A percentile compares a stretch with the other conserved stretches of the same genome.
phyloP scores from a whole-genome alignment of 1,140 invertebrate species.

The Drosophila repleta region DNA sequence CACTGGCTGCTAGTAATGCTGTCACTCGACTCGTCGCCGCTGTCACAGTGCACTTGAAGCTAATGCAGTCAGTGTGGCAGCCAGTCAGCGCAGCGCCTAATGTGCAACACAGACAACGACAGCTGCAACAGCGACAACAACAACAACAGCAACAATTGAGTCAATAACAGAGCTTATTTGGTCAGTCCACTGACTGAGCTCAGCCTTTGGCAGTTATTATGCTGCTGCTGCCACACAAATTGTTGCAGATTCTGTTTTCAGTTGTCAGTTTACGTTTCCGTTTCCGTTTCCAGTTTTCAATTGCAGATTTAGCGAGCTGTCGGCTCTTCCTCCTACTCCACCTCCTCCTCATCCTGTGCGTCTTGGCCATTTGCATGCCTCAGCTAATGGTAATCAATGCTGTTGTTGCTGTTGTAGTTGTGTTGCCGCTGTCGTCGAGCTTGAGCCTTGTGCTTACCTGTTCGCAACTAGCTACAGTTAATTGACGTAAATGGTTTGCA shows the following conservation, averaged over 20 bases:
- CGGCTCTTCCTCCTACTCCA: neutral
- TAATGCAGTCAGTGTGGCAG: slow-evolving; percentile 57
- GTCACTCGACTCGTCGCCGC: slow-evolving; percentile 53
- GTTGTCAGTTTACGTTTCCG: slow-evolving; percentile 4
- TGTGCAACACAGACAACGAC: slow-evolving; percentile 21
- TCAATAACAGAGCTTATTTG: slow-evolving; percentile 33
- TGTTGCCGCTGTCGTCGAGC: slow-evolving; percentile 27
- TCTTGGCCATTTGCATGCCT: slow-evolving; percentile 38
- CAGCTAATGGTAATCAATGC: slow-evolving; percentile 42
- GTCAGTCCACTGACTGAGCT: slow-evolving; percentile 26
- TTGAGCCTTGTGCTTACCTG: slow-evolving; percentile 28
- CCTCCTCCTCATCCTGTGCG: neutral
- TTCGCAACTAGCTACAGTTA: slow-evolving; percentile 38
- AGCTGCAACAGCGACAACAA: slow-evolving; percentile 16
- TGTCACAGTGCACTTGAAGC: slow-evolving; percentile 67
- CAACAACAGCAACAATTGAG: slow-evolving; percentile 9
- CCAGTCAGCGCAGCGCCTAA: slow-evolving; percentile 8
- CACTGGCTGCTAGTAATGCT: slow-evolving; percentile 23
- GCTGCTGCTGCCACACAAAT: slow-evolving; percentile 5
- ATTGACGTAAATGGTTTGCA: slow-evolving; percentile 49
- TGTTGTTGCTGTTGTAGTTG: slow-evolving; percentile 19
- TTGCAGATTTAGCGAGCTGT: slow-evolving; percentile 15
- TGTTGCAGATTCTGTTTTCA: slow-evolving; percentile 35
- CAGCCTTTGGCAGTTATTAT: slow-evolving; percentile 57
- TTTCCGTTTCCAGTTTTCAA: slow-evolving; percentile 3